Evolutionary conservation across 1,140 invertebrate species (phyloP), one percentile per base, ranked within the genome.

Genomic region (Phortica variegata): DNA sequence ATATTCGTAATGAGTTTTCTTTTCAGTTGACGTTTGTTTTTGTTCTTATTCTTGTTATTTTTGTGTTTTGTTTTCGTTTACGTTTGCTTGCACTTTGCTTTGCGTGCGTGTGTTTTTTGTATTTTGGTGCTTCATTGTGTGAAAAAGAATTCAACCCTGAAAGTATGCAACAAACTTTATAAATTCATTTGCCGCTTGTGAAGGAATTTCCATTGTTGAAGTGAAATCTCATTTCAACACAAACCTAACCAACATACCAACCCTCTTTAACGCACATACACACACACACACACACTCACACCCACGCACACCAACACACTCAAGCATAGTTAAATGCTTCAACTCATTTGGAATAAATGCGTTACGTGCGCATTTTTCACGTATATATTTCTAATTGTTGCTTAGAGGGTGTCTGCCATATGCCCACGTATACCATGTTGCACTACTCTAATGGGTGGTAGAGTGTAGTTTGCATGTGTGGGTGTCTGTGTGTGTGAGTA

Each of bases 271-370:
- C 41, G 10, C 49, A 32, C 47, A 33, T 55, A 37, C 46, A 49
- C 55, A 47, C 18, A 49, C 46, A 48, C 16, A 19, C 18, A 42
- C 17, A 17, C 40, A 47, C 16, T 15, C 6, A 38, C 9, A 38
- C 8, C 13, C 31, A 33, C 26, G 20, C 29, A 33, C 16, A 6
- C 13, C 10, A 21, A 34, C 26, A 43, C 23, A 32, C 18, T 40
- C 21, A 26, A 16, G 19, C 9, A 10, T 37, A 49, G 5, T 26
- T 26, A 42, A 17, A 38, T 36, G 36, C 13, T 26, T 26, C 21
- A 52, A 46, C 62, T 66, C 63, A 60, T 53, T 56, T 63, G 60
- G 59, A 62, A 57, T 68, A 66, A 66, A 66, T 66, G 63, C 60
- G 48, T 63, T 60, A 66, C 60, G 60, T 65, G 58, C 47, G 41